These are phyloP conservation scores for Scotopteryx bipunctaria DNA, from an alignment of 2,888 invertebrate species.

Conservation along the genomic window DNA sequence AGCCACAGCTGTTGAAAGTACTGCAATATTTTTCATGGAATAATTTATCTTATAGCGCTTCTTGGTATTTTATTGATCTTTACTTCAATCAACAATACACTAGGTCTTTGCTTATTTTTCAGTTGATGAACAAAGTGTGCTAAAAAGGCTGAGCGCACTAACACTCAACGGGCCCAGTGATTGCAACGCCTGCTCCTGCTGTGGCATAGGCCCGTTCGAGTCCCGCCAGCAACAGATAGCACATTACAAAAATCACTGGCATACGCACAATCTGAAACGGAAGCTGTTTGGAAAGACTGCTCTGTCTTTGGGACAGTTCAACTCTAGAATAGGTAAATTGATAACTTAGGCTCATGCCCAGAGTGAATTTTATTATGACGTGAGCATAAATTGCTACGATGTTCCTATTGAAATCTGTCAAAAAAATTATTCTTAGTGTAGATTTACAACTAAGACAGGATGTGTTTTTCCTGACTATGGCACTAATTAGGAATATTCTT, in stretches of 20 bases:
- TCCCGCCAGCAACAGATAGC: constrained; percentile 85
- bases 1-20: constrained; percentile 1
- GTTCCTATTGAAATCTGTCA: too few species aligned
- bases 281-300: constrained; percentile 83
- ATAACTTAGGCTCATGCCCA: neutral
- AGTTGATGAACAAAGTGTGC: constrained; percentile 79
- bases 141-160: constrained; percentile 67
- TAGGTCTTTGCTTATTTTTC: constrained; percentile 35
- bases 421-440: too few species aligned
- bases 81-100: too few species aligned
- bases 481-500: too few species aligned
- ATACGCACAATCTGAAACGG: constrained; percentile 91
- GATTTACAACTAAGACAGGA: too few species aligned
- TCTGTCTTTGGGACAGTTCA: constrained; percentile 68
- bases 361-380: too few species aligned
- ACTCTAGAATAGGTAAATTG: constrained; percentile 64
- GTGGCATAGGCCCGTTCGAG: constrained; percentile 81
- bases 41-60: too few species aligned
- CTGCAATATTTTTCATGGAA: too few species aligned
- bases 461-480: too few species aligned
- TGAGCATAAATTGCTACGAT: too few species aligned
- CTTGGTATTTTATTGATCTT: too few species aligned
- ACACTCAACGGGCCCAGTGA: constrained; percentile 64
- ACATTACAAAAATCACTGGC: constrained; percentile 94
- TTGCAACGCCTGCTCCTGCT: constrained; percentile 73